phyloP scores from a whole-genome alignment of 2,888 invertebrate species.

The Fragum fragum region DNA sequence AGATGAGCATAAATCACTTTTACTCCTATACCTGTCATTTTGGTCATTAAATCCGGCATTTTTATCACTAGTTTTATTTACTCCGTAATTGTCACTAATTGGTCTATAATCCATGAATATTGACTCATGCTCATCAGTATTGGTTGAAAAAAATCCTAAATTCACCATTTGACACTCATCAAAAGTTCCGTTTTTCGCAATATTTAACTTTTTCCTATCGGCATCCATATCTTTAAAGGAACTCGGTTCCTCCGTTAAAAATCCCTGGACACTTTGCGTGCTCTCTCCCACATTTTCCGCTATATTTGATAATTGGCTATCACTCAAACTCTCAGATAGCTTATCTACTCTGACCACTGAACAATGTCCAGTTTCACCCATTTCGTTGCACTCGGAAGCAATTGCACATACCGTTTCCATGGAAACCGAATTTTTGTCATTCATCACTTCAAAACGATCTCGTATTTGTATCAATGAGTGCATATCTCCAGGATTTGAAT shows the following conservation, averaged over 20 bases:
- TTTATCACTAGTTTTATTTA: neutral
- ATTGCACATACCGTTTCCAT: constrained; percentile 37
- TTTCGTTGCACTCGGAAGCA: constrained; percentile 29
- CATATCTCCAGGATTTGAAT: neutral
- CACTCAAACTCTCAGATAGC: constrained; percentile 18
- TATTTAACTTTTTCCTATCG: neutral
- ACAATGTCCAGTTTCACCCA: constrained; percentile 19
- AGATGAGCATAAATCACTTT: neutral
- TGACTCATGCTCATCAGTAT: neutral
- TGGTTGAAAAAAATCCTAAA: neutral
- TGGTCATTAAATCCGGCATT: neutral
- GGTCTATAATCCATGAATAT: neutral
- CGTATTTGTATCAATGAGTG: neutral
- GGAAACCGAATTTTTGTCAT: constrained; percentile 30
- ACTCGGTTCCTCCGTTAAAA: neutral
- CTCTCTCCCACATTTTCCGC: neutral
- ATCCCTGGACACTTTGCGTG: neutral
- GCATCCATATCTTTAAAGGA: neutral
- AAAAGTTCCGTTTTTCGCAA: neutral
- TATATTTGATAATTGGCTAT: neutral
- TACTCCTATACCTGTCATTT: neutral
- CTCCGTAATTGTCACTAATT: constrained; percentile 1
- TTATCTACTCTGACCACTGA: constrained; percentile 18
- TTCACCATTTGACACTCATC: neutral
- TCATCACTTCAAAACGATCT: constrained; percentile 1